Percentiles rank a stretch among this genome's conserved stretches.
Evolutionary conservation across 2,113 vertebrate genomes (phyloP).

Genomic region (Xiphophorus maculatus): DNA sequence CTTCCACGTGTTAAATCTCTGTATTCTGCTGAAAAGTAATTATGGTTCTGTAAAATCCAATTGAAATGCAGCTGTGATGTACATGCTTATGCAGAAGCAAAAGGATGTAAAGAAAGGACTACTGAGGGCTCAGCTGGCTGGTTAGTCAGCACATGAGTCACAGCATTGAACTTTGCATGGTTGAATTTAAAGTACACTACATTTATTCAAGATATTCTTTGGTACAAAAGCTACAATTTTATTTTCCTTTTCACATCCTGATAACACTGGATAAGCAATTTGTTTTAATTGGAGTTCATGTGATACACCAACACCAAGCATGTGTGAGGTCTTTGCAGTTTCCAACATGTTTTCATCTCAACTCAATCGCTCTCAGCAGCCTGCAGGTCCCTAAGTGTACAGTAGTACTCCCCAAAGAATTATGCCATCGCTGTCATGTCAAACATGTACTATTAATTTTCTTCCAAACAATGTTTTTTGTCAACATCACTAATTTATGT

Average conservation of each 20-base stretch:
- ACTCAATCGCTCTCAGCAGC: too few relatives aligned
- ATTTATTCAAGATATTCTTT: slow-evolving; percentile 7
- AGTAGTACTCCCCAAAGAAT: too few relatives aligned
- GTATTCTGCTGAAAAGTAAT: slow-evolving; percentile 59
- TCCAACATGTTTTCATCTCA: too few relatives aligned
- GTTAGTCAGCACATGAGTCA: slow-evolving; percentile 42
- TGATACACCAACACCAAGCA: too few relatives aligned
- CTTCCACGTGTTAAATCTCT: slow-evolving; percentile 41
- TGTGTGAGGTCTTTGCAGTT: too few relatives aligned
- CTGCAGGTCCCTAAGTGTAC: too few relatives aligned
- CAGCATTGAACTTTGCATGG: neutral
- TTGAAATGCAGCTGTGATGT: slow-evolving; percentile 30
- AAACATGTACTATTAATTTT: too few relatives aligned
- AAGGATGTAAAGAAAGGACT: neutral
- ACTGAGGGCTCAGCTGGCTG: slow-evolving; percentile 62
- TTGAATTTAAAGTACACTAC: slow-evolving; percentile 18
- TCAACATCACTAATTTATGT: too few relatives aligned
- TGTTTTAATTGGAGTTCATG: too few relatives aligned
- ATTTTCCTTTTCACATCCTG: neutral
- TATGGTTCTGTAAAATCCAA: slow-evolving; percentile 49
- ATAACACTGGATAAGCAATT: neutral
- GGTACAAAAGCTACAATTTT: neutral
- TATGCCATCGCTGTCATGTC: too few relatives aligned
- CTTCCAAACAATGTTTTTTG: too few relatives aligned
- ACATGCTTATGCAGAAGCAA: slow-evolving; percentile 27